Evolutionary conservation across 1,140 invertebrate genomes (phyloP), one percentile per base, ranked within the genome.

Genomic region (Pseudomyrmex concolor): DNA sequence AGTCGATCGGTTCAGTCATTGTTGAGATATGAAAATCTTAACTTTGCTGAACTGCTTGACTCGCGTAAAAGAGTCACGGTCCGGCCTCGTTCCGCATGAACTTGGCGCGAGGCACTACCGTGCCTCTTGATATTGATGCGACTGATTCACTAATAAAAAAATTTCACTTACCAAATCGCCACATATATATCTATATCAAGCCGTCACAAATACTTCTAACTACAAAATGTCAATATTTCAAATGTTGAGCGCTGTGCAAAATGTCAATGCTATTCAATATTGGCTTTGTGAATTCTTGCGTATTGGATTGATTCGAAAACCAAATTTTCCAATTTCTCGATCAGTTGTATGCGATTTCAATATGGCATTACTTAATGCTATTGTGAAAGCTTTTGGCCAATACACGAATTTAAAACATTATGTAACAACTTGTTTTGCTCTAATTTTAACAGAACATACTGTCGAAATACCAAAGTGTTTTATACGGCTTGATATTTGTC

Each of bases 261-360:
- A 72, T 72, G 51, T 48, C 12, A 72, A 72, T n/a, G 22, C 51
- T 2, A 71, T 71, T 5, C 66, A 68, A 50, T 54, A 68, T 68
- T 68, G 66, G 19, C 3, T 68, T 25, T 51, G 7, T 67, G 64
- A 67, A 22, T 67, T 67, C 12, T 50, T 67, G 1, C 64, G 45
- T 50, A n/a, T 59, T 67, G 64, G 64, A 50, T 67, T 4, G 43
- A 67, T 48, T 45, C n/a, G 64, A 19, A 67, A 67, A 19, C 2
- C 64, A 67, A 17, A 17, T 17, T 82, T 67, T 54, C 48, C 59
- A 77, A 74, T 59, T 74, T 43, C 43, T 59, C 57, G 57, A 74
- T 43, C 55, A 45, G 71, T 74, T 13, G 43, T 60, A 43, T 62
- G 71, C 8, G 71, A 74, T 60, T 74, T 74, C 22, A 19, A 84